phyloP scores from a whole-genome alignment of 2,113 vertebrate species.

The Pachyramphus minor region DNA sequence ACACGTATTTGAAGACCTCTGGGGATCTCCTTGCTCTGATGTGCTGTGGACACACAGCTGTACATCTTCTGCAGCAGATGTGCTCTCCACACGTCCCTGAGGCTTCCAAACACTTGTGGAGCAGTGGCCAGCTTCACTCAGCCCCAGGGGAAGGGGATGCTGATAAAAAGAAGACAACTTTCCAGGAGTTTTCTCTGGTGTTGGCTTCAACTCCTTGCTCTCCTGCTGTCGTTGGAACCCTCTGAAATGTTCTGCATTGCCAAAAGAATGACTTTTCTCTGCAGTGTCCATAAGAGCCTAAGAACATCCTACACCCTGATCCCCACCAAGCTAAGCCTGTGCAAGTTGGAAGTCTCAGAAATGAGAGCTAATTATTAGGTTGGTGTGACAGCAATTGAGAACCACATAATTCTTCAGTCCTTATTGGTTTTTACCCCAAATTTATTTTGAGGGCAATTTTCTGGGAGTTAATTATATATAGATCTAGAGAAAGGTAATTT shows the following conservation, averaged over 20 bases:
- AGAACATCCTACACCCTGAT: accelerated
- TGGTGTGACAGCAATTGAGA: not conserved
- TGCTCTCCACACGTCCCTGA: slow-evolving; percentile 8
- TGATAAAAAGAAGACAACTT: not conserved
- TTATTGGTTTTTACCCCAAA: accelerated
- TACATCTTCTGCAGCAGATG: not conserved
- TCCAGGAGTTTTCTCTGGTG: not conserved
- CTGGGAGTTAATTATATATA: accelerated
- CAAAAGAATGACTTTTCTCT: not conserved
- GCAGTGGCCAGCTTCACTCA: not conserved
- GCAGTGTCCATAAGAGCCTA: accelerated
- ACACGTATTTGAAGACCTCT: not conserved
- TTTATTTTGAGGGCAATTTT: not conserved
- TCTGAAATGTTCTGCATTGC: not conserved
- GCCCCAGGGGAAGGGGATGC: not conserved
- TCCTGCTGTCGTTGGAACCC: not conserved
- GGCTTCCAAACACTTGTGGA: not conserved
- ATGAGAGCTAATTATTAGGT: accelerated
- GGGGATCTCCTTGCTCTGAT: not conserved
- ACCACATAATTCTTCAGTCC: not conserved
- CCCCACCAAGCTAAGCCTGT: not conserved
- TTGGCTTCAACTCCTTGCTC: not conserved
- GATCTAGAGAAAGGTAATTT: not conserved
- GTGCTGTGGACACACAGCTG: not conserved
- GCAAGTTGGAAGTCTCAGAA: not conserved